Percentiles rank a stretch among this genome's conserved stretches.
phyloP scores from a whole-genome alignment of 1,140 invertebrate genomes.

The Trichogramma pretiosum region DNA sequence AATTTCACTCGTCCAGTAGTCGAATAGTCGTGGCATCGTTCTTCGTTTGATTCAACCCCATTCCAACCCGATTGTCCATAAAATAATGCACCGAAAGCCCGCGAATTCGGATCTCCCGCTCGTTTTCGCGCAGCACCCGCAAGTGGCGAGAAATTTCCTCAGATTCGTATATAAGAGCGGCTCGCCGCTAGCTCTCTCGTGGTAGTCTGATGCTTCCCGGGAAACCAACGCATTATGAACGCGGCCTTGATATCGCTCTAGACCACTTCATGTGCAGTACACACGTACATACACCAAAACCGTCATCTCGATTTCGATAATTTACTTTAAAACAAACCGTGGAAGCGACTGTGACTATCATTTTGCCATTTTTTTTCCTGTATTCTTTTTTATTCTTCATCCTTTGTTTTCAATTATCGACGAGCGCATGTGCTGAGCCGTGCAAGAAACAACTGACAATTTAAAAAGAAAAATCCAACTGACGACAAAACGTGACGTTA shows the following conservation, averaged over 20 bases:
- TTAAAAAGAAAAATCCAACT: neutral
- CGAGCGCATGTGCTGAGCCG: neutral
- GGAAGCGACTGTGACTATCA: slow-evolving; percentile 30
- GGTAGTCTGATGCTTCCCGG: slow-evolving; percentile 35
- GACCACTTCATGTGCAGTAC: slow-evolving; percentile 26
- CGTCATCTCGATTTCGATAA: slow-evolving; percentile 27
- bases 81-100: neutral
- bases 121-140: slow-evolving; percentile 14
- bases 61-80: too few relatives aligned
- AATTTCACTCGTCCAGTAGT: too few relatives aligned
- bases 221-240: slow-evolving; percentile 28
- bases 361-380: slow-evolving; percentile 17
- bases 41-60: too few relatives aligned
- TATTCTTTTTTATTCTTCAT: too few relatives aligned
- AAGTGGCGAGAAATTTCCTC: neutral
- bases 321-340: slow-evolving; percentile 27
- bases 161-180: slow-evolving; percentile 28
- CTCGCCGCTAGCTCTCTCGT: neutral
- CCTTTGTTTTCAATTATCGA: too few relatives aligned
- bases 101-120: slow-evolving; percentile 8
- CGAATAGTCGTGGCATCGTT: too few relatives aligned
- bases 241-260: slow-evolving; percentile 10
- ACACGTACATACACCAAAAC: slow-evolving; percentile 27
- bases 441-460: neutral
- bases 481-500: too few relatives aligned